Percentiles rank a stretch among this genome's conserved stretches.
phyloP scores from a whole-genome alignment of 64 coral and sea anemone genomes.

The Montipora cactus region DNA sequence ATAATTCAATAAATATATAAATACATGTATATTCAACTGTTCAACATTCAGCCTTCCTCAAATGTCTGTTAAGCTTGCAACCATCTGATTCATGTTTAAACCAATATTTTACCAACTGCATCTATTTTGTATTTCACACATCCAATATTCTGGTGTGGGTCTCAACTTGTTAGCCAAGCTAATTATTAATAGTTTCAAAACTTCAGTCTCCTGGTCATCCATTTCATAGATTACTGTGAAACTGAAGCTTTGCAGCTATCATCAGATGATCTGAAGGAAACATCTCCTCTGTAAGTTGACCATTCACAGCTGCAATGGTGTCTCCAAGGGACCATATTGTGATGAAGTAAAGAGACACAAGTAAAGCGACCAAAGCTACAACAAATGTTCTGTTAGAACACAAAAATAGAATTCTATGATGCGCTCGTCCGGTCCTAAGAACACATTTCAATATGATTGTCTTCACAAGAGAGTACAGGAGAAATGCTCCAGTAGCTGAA shows the following conservation, averaged over 20 bases:
- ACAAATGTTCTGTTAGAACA: slow-evolving; percentile 62
- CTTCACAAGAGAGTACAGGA: slow-evolving; percentile 80
- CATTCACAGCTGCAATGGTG: slow-evolving; percentile 75
- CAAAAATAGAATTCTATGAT: slow-evolving; percentile 60
- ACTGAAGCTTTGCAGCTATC: slow-evolving; percentile 73
- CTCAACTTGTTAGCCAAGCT: too few species aligned
- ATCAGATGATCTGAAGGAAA: slow-evolving; percentile 95
- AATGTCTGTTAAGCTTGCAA: too few species aligned
- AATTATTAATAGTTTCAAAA: too few species aligned
- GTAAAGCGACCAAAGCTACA: slow-evolving; percentile 33
- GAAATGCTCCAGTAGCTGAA: slow-evolving; percentile 34
- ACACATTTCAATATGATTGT: slow-evolving; percentile 16
- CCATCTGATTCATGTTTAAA: too few species aligned
- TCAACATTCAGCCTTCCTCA: too few species aligned
- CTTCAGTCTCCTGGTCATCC: not conserved
- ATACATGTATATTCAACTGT: too few species aligned
- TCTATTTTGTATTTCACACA: too few species aligned
- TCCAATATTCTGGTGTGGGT: too few species aligned
- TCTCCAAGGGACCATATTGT: slow-evolving; percentile 64
- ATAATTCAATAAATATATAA: too few species aligned
- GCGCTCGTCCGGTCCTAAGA: slow-evolving; percentile 27
- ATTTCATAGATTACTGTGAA: slow-evolving; percentile 17
- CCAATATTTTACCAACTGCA: too few species aligned
- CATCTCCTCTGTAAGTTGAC: slow-evolving; percentile 89
- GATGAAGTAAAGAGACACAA: slow-evolving; percentile 53